Evolutionary conservation across 2,113 vertebrate species (phyloP).

Genomic region (Malaclemys terrapin): DNA sequence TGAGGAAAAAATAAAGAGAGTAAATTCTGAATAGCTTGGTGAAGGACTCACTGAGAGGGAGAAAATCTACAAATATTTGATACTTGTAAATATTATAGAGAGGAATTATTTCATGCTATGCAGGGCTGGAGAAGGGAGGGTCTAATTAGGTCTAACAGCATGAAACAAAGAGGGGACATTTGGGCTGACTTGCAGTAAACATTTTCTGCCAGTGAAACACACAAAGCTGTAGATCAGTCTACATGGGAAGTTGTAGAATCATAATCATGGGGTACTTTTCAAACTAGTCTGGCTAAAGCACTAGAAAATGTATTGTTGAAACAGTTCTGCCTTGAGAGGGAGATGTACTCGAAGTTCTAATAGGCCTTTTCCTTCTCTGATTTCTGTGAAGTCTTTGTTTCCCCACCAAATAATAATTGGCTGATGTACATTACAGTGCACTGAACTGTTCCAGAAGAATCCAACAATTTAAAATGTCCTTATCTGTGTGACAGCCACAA

Average conservation of each 20-base stretch:
- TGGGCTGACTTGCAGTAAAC: not conserved
- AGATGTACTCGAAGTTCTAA: not conserved
- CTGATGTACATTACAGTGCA: not conserved
- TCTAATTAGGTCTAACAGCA: not conserved
- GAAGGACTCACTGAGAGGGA: not conserved
- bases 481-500: not conserved
- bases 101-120: not conserved
- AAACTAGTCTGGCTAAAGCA: not conserved
- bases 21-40: not conserved
- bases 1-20: not conserved
- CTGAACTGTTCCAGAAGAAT: not conserved
- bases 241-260: not conserved
- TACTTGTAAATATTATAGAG: not conserved
- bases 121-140: not conserved
- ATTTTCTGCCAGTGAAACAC: not conserved
- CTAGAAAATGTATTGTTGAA: not conserved
- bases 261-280: not conserved
- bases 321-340: not conserved
- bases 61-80: fast-evolving
- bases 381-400: not conserved
- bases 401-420: not conserved
- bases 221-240: not conserved
- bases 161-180: not conserved
- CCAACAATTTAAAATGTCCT: not conserved
- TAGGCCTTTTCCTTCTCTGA: not conserved